phyloP scores from a whole-genome alignment of 1,140 invertebrate genomes.

The Solenopsis fugax region DNA sequence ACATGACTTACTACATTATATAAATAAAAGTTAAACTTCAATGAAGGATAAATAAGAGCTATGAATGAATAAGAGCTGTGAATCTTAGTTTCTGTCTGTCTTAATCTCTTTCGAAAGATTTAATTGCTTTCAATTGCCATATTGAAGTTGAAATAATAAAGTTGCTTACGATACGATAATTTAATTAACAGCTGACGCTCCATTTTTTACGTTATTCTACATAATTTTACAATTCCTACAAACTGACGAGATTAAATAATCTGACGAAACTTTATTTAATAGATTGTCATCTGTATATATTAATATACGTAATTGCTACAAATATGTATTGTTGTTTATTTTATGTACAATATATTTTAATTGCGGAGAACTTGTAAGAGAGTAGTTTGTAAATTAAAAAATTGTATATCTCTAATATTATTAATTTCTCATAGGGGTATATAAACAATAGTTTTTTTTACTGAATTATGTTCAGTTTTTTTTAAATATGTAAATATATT shows the following conservation, averaged over 20 bases:
- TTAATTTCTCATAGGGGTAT: not conserved
- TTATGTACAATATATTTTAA: not conserved
- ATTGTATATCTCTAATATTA: not conserved
- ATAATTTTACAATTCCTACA: not conserved
- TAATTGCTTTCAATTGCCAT: not conserved
- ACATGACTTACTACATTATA: not conserved
- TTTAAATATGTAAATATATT: not conserved
- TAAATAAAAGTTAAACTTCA: not conserved
- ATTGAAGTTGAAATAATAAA: not conserved
- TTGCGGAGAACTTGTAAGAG: not conserved
- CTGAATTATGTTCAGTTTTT: not conserved
- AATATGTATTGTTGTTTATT: conserved; percentile 16
- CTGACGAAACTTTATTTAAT: not conserved
- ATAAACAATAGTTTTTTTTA: not conserved
- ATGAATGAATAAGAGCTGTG: too few relatives aligned
- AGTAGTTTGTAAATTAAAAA: not conserved
- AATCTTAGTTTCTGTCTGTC: not conserved
- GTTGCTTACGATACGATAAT: not conserved
- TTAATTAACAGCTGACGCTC: not conserved
- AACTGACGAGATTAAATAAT: not conserved
- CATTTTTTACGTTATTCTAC: not conserved
- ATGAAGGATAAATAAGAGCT: not conserved
- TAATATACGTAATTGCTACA: not conserved
- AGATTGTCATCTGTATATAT: not conserved
- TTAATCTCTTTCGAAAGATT: not conserved